A percentile compares a stretch with the other conserved stretches of the same genome.
phyloP scores from a whole-genome alignment of 2,797 vertebrate genomes.

The Lophotriccus pileatus region DNA sequence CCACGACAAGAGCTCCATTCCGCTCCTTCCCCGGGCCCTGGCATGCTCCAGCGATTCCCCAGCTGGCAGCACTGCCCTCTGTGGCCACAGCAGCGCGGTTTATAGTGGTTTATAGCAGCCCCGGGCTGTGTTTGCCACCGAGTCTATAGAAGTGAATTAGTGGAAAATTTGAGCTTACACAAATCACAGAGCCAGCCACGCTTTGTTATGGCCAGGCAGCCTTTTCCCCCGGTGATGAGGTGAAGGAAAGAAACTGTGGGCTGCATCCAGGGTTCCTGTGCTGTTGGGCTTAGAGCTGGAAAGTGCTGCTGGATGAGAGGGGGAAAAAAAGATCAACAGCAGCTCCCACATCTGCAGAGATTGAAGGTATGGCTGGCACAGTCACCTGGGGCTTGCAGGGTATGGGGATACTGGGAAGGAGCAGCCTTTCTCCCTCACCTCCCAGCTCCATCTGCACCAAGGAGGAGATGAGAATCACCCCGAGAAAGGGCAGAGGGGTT shows the following conservation, averaged over 20 bases:
- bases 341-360: background rate
- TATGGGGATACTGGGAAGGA: background rate
- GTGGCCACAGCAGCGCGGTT: conserved; percentile 2
- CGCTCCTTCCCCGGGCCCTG: background rate
- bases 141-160: conserved; percentile 49
- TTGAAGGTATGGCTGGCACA: fast-evolving
- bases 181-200: background rate
- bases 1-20: background rate
- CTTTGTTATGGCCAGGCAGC: conserved; percentile 17
- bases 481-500: background rate
- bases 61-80: conserved; percentile 2
- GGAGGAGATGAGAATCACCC: background rate
- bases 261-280: background rate
- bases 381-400: background rate
- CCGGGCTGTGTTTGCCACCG: conserved; percentile 43
- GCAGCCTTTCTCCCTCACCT: background rate
- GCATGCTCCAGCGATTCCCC: background rate
- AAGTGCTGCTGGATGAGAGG: background rate
- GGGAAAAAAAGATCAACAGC: background rate
- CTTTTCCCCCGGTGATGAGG: background rate
- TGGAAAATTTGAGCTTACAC: conserved; percentile 55
- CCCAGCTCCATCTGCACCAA: background rate
- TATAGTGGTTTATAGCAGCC: conserved; percentile 50
- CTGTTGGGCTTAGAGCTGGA: background rate
- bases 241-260: background rate